A percentile compares a stretch with the other conserved stretches of the same genome.
Evolutionary conservation across 2,888 invertebrate genomes (phyloP).

Genomic region (Yponomeuta plumbellus): DNA sequence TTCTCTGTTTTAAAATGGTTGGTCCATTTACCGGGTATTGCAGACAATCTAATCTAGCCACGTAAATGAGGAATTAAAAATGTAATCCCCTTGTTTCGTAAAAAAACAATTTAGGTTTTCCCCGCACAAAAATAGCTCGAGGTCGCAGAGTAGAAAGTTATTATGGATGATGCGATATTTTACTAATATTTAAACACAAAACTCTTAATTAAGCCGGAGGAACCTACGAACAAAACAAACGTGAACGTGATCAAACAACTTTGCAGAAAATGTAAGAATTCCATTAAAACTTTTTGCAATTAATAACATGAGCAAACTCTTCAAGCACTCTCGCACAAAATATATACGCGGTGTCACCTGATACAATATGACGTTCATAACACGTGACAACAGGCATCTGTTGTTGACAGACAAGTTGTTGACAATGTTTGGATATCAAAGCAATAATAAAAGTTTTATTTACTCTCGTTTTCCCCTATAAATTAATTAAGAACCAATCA

Average conservation of each 20-base stretch:
- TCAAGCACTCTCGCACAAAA: background rate
- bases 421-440: background rate
- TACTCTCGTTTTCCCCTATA: conserved; percentile 16
- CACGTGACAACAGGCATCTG: background rate
- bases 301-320: background rate
- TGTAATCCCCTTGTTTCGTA: conserved; percentile 32
- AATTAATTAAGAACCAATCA: conserved; percentile 21
- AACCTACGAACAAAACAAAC: too few relatives aligned
- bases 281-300: background rate
- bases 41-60: conserved; percentile 37
- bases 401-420: background rate
- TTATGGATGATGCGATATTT: too few relatives aligned
- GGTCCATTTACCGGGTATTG: conserved; percentile 37
- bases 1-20: too few relatives aligned
- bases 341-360: background rate
- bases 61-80: conserved; percentile 53
- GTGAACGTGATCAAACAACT: too few relatives aligned
- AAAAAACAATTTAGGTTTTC: too few relatives aligned
- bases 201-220: too few relatives aligned
- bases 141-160: too few relatives aligned
- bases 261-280: background rate
- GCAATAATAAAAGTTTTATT: conserved; percentile 26
- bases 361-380: too few relatives aligned
- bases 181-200: too few relatives aligned
- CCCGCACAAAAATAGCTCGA: too few relatives aligned